These are phyloP conservation scores for Acrocephalus arundinaceus DNA, from an alignment of 2,113 vertebrate genomes.

Conservation along the genomic window DNA sequence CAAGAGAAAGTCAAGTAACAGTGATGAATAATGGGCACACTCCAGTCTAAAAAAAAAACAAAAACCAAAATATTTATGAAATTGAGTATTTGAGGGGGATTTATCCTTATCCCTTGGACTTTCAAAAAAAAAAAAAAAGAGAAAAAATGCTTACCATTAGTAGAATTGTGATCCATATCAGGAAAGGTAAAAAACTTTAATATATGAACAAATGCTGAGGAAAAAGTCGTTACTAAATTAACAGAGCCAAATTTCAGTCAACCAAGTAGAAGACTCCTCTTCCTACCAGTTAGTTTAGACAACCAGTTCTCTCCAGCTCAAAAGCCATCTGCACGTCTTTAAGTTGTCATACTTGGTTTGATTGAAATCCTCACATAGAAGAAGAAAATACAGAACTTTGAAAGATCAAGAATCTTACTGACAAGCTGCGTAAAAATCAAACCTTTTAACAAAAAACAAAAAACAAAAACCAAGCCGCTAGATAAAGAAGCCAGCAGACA, in stretches of 20 bases:
- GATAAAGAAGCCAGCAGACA: not conserved
- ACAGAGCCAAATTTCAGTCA: not conserved
- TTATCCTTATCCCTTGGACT: not conserved
- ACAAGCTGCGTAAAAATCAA: not conserved
- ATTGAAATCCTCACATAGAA: not conserved
- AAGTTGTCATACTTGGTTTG: not conserved
- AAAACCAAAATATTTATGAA: not conserved
- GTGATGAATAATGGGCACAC: not conserved
- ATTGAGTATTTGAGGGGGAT: not conserved
- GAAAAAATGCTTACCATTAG: not conserved
- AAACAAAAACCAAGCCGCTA: not conserved
- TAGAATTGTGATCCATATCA: not conserved
- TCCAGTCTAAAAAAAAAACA: not conserved
- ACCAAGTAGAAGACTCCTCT: not conserved
- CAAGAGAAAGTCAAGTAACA: not conserved
- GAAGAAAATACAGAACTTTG: not conserved
- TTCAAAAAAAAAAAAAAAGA: not conserved
- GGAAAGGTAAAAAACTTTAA: not conserved
- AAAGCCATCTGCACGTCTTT: not conserved
- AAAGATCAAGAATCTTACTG: not conserved
- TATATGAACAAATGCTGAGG: not conserved
- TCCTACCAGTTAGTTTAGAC: not conserved
- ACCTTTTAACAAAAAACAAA: not conserved
- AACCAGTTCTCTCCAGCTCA: not conserved
- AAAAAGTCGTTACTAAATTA: not conserved